Percentiles rank a stretch among this genome's conserved stretches.
phyloP scores from a whole-genome alignment of 2,113 vertebrate genomes.

The Tychaedon coryphoeus region DNA sequence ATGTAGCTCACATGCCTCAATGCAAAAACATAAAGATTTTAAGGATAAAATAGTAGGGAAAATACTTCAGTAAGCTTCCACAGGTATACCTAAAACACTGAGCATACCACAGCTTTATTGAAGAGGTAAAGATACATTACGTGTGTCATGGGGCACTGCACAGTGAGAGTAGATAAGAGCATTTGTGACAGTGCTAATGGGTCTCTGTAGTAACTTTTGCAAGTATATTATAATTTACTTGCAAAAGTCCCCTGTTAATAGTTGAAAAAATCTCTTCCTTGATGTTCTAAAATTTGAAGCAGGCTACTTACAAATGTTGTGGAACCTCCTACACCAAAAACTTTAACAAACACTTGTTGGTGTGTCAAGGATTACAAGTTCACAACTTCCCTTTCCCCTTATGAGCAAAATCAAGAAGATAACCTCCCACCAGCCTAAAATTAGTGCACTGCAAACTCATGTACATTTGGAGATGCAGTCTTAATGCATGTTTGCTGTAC shows the following conservation, averaged over 20 bases:
- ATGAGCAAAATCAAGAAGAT: background rate
- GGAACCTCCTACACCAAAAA: background rate
- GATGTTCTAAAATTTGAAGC: background rate
- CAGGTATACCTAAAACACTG: background rate
- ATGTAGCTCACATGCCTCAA: rapidly evolving
- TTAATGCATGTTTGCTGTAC: background rate
- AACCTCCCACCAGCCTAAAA: background rate
- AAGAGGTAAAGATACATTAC: background rate
- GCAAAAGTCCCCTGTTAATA: rapidly evolving
- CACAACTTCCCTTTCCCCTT: background rate
- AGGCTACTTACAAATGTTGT: background rate
- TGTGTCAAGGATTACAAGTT: background rate
- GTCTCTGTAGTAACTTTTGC: background rate
- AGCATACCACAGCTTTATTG: background rate
- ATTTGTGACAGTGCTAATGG: background rate
- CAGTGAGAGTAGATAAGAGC: background rate
- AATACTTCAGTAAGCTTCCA: background rate
- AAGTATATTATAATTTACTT: background rate
- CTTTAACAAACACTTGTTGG: background rate
- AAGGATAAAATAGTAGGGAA: background rate
- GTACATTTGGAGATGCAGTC: background rate
- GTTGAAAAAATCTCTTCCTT: background rate
- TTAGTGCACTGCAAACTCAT: background rate
- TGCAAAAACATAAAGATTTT: background rate
- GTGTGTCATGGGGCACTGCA: background rate